Evolutionary conservation across 1,140 invertebrate genomes (phyloP), one percentile per base, ranked within the genome.

Genomic region (Helicoverpa zea): DNA sequence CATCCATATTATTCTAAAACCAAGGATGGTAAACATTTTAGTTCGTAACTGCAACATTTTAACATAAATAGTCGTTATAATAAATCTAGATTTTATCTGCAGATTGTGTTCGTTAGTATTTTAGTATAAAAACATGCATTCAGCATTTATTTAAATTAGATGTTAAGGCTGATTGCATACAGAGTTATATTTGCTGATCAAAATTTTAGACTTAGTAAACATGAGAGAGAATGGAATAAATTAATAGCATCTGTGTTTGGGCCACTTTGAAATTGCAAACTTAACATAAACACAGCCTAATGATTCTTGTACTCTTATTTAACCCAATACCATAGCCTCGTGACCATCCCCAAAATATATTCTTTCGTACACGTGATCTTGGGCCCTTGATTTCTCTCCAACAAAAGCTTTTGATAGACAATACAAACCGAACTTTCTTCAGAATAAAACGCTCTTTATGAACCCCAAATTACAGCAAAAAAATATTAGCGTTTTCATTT

Each of bases 381-480:
- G 16, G 35, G 14, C 14, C 30, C 23, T 23, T 23, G 52, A 54
- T 56, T 56, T 66, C 35, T 74, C 73, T 52, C 16, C 18, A 54
- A 56, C 70, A 54, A 56, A 56, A 56, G 29, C 13, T 23, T 3
- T 9, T 29, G 4, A 35, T 56, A 73, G 52, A 56, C 51, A 73
- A 73, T 56, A 14, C 70, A 4, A 29, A 73, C 23, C 51, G 29
- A 56, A 70, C 11, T 70, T 70, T 51, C 47, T 70, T 52, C 47
- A 51, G 13, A 70, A 70, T 66, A 66, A 66, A 47, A 18, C 30
- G 16, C 63, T 66, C n/a, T 35, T 47, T 66, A 66, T 49, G 10
- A 47, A 49, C 63, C 63, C 35, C 43, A n/a, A 66, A 66, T 47
- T 66, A 18, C n/a, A 16, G 14, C 9, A 35, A 47, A 18, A 66